Evolutionary conservation across 2,113 vertebrate species (phyloP).

Genomic region (Aythya baeri): DNA sequence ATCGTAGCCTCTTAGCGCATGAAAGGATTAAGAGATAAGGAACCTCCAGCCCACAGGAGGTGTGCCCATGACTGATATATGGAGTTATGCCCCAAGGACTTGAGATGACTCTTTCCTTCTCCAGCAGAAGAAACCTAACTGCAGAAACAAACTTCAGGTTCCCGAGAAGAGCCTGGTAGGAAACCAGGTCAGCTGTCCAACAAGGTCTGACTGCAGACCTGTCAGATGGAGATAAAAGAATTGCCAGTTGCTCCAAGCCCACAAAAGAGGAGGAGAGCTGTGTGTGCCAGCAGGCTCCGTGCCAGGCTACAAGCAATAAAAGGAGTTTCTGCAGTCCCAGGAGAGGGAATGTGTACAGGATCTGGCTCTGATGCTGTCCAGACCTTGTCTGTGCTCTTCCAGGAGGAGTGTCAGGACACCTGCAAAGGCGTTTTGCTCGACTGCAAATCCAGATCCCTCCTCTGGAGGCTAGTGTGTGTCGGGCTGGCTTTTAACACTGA

Average conservation of each 20-base stretch:
- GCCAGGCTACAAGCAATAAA: neutral
- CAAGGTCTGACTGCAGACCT: neutral
- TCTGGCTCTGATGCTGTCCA: neutral
- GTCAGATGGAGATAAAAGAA: neutral
- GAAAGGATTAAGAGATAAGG: neutral
- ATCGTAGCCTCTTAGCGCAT: neutral
- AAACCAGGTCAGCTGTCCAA: neutral
- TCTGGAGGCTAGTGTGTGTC: neutral
- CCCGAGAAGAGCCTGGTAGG: fast-evolving
- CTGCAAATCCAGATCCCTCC: neutral
- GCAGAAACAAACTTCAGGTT: neutral
- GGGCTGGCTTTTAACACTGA: neutral
- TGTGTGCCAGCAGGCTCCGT: neutral
- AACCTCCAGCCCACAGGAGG: neutral
- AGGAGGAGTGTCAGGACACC: neutral
- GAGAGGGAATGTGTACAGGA: neutral
- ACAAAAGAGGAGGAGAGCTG: neutral
- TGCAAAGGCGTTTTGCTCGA: neutral
- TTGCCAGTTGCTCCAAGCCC: neutral
- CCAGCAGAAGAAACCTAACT: neutral
- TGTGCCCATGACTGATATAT: neutral
- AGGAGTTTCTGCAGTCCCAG: neutral
- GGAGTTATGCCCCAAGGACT: neutral
- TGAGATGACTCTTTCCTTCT: neutral
- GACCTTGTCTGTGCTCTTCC: neutral